phyloP scores from a whole-genome alignment of 37 sponge, comb jelly and placozoan genomes.

The Spongia lamella region DNA sequence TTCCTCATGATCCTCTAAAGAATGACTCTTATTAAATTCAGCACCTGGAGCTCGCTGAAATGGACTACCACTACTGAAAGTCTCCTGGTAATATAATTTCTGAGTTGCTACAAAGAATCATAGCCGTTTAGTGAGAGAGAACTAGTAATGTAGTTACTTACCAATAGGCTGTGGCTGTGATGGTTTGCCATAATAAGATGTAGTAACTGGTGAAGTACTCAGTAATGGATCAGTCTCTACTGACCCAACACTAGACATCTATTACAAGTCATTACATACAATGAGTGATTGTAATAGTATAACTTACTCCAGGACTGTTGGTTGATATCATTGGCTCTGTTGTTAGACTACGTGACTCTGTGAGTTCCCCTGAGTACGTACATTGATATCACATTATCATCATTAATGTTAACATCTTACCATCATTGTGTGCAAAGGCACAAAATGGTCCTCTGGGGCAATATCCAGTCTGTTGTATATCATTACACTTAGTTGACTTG shows the following conservation, averaged over 20 bases:
- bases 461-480: constrained; percentile 95
- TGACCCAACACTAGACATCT: background rate
- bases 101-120: background rate
- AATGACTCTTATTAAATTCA: constrained; percentile 67
- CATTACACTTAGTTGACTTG: constrained; percentile 97
- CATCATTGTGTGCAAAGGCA: constrained; percentile 97
- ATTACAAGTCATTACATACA: no score
- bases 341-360: constrained; percentile 70
- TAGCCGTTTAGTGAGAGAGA: no score
- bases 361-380: constrained; percentile 52
- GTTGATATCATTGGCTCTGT: constrained; percentile 61
- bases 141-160: no score
- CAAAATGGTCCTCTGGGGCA: constrained; percentile 99
- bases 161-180: no score
- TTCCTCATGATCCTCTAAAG: constrained; percentile 57
- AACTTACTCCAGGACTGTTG: constrained; percentile 30
- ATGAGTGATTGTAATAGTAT: background rate
- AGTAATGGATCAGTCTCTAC: background rate
- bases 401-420: constrained; percentile 33
- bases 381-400: background rate
- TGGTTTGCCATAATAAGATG: no score
- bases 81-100: background rate
- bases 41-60: constrained; percentile 78
- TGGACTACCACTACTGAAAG: background rate
- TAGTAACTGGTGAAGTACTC: background rate